Conservation (phyloP, 92 coral and sea anemone genomes). For the Pocillopora meandrina region DNA sequence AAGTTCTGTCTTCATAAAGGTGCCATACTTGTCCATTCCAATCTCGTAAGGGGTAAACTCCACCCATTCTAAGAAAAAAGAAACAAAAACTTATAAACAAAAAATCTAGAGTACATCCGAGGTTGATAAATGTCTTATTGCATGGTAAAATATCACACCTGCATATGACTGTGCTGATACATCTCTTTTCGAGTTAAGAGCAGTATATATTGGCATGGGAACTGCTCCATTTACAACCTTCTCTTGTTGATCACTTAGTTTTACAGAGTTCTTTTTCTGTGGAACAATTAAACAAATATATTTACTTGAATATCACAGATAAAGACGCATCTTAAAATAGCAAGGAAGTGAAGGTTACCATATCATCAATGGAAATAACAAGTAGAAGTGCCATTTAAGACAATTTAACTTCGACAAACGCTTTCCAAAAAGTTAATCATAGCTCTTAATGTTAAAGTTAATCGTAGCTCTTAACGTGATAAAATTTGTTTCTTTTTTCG, state of each 20-base stretch:
- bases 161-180: conserved; percentile 82
- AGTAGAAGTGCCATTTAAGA: no score
- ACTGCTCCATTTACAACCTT: conserved; percentile 63
- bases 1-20: conserved; percentile 75
- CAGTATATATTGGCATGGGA: conserved; percentile 88
- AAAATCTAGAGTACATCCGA: neutral
- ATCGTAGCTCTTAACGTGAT: no score
- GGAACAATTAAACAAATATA: neutral
- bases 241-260: conserved; percentile 70
- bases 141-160: conserved; percentile 50
- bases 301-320: neutral
- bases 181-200: conserved; percentile 81
- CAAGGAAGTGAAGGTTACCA: no score
- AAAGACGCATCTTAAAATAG: neutral
- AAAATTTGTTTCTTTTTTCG: no score
- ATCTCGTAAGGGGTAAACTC: conserved; percentile 90
- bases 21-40: conserved; percentile 90
- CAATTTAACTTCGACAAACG: no score
- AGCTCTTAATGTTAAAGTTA: no score
- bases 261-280: conserved; percentile 44
- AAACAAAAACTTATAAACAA: neutral
- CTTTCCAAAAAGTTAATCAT: no score
- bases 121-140: conserved; percentile 12
- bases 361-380: no score
- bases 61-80: conserved; percentile 73